A percentile compares a stretch with the other conserved stretches of the same genome.
Evolutionary conservation across 2,797 vertebrate species (phyloP).

Genomic region (Gymnocypris eckloni): DNA sequence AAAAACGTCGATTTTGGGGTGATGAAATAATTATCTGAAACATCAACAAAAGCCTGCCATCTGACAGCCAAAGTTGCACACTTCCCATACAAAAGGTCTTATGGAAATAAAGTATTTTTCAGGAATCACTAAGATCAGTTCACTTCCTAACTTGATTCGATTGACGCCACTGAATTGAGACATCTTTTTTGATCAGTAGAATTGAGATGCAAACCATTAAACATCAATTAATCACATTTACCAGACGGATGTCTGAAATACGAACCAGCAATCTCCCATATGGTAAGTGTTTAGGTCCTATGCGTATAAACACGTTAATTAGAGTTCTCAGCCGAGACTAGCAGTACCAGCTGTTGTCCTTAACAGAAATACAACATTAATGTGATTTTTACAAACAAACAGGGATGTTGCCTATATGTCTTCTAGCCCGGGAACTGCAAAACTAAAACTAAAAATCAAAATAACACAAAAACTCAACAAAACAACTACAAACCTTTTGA

Average conservation of each 20-base stretch:
- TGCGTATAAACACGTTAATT: slow-evolving; percentile 74
- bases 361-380: slow-evolving; percentile 65
- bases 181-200: slow-evolving; percentile 23
- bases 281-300: slow-evolving; percentile 73
- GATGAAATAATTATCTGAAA: slow-evolving; percentile 42
- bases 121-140: neutral
- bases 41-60: slow-evolving; percentile 20
- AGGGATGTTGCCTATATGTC: neutral
- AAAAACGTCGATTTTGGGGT: slow-evolving; percentile 22
- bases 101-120: neutral
- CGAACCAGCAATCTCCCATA: slow-evolving; percentile 74
- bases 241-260: slow-evolving; percentile 73
- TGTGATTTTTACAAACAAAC: slow-evolving; percentile 58
- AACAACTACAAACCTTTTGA: neutral
- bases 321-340: slow-evolving; percentile 62
- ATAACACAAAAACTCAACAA: neutral
- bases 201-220: slow-evolving; percentile 52
- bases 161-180: neutral
- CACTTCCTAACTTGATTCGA: slow-evolving; percentile 2
- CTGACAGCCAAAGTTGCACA: slow-evolving; percentile 11
- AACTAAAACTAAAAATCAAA: neutral
- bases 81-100: neutral
- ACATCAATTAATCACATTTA: slow-evolving; percentile 75
- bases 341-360: slow-evolving; percentile 63
- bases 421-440: neutral